These are phyloP conservation scores for Alaudala cheleensis DNA, from an alignment of 2,113 vertebrate genomes.

Conservation along the genomic window DNA sequence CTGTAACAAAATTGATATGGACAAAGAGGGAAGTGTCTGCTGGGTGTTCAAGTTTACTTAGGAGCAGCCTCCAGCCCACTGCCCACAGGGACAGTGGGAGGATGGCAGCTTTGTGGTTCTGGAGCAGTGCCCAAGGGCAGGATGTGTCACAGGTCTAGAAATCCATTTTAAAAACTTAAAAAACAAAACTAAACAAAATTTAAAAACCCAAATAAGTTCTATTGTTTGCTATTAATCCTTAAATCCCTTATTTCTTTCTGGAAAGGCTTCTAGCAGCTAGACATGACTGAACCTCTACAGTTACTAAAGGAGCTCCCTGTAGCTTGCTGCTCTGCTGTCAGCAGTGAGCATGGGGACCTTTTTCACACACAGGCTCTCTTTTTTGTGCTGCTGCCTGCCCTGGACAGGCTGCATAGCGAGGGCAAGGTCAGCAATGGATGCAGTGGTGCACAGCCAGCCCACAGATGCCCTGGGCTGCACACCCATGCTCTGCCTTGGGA, in stretches of 20 bases:
- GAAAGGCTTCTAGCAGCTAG: neutral
- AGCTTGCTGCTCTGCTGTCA: neutral
- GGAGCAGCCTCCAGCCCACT: neutral
- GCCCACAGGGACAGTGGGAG: neutral
- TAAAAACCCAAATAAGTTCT: too few relatives aligned
- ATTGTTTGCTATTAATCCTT: neutral
- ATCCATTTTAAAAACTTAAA: neutral
- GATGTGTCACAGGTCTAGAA: neutral
- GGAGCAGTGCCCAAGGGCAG: neutral
- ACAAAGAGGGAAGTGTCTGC: neutral
- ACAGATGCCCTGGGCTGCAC: neutral
- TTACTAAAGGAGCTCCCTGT: neutral
- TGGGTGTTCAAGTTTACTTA: neutral
- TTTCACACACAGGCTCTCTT: fast-evolving
- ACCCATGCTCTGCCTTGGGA: neutral
- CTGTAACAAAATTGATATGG: neutral
- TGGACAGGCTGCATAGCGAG: neutral
- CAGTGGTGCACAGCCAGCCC: neutral
- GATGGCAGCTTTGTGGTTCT: neutral
- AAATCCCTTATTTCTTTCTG: neutral
- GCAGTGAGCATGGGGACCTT: neutral
- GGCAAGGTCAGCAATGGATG: neutral
- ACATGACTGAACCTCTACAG: neutral
- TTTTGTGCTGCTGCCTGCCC: neutral
- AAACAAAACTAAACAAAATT: too few relatives aligned